Conservation (phyloP, 2,888 invertebrate species). For the Lysandra coridon region DNA sequence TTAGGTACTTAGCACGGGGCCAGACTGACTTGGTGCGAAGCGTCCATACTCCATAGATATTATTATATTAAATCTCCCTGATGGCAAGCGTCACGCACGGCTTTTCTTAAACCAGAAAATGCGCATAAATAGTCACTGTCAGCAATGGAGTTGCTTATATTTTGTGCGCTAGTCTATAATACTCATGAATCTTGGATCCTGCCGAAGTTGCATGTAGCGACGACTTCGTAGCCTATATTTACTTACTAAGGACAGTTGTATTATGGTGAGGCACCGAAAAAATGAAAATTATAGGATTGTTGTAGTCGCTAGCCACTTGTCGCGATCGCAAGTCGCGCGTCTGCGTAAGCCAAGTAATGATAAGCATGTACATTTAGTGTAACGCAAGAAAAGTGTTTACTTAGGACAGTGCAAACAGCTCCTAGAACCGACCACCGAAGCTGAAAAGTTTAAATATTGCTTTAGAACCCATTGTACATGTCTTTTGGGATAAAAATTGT, state of each 20-base stretch:
- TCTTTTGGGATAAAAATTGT: slow-evolving; percentile 4
- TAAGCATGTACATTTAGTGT: slow-evolving; percentile 42
- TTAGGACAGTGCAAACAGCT: slow-evolving; percentile 67
- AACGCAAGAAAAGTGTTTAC: slow-evolving; percentile 73
- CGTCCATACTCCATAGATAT: no score
- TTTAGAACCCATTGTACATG: slow-evolving; percentile 29
- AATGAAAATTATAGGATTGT: neutral
- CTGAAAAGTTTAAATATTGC: slow-evolving; percentile 57
- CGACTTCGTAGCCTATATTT: neutral
- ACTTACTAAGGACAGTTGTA: no score
- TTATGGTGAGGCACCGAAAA: neutral
- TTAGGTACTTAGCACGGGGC: no score
- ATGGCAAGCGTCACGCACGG: no score
- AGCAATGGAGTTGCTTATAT: no score
- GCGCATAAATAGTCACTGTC: no score
- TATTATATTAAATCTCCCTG: no score
- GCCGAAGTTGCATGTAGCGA: neutral
- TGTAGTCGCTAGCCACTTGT: neutral
- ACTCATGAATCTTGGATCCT: no score
- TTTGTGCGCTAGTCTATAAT: no score
- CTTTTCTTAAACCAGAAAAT: no score
- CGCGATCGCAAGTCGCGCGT: neutral
- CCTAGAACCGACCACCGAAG: slow-evolving; percentile 77
- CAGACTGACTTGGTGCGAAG: no score
- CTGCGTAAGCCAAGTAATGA: neutral